Base-by-base conservation (phyloP, 2,797 vertebrate genomes). In the Remorina albescens region DNA sequence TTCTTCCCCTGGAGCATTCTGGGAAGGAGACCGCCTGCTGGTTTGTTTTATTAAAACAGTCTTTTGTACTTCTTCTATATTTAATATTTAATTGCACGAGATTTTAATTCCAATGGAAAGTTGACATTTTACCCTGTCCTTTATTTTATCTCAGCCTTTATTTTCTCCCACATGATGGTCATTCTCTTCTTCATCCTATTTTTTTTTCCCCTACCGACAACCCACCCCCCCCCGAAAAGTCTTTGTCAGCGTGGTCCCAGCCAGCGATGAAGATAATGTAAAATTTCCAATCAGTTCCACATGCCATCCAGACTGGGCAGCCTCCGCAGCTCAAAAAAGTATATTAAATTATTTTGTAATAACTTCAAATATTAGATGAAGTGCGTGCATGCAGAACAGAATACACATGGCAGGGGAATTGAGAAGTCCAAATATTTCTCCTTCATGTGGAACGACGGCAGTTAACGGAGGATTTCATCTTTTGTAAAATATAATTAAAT, bases 271-370 rank as follows among this genome's bases (percentile, higher is more conserved):
- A 73, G 77, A 83, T 78, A 67, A 82, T 81, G 51, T 42, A 6
- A 61, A 71, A 85, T 86, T 82, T 84, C 66, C 64, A 81, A 88
- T 90, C 80, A 76, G 79, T 90, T 91, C 80, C 88, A 67, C 79
- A 30, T 62, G 56, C 49, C 23, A 16, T 59, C 42, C 65, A 50
- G 61, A 81, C 59, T 58, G 49, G 61, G 71, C 54, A 70, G 61
- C 60, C 50, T 53, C 73, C 56, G 19, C 74, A 21, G 64, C 76
- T 62, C 71, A 37, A n/a, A n/a, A 62, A 74, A 86, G 77, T 76
- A 59, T 70, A 62, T 70, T 34, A 86, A 93, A 92, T 91, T 80
- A 88, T 92, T 91, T 90, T 89, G 77, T 84, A 86, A 86, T 88
- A 87, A 91, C 80, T 81, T 90, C 78, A 90, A 88, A 88, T 81